A percentile compares a stretch with the other conserved stretches of the same genome.
Conservation (phyloP, 2,888 invertebrate species). For the Drosophila eohydei region DNA sequence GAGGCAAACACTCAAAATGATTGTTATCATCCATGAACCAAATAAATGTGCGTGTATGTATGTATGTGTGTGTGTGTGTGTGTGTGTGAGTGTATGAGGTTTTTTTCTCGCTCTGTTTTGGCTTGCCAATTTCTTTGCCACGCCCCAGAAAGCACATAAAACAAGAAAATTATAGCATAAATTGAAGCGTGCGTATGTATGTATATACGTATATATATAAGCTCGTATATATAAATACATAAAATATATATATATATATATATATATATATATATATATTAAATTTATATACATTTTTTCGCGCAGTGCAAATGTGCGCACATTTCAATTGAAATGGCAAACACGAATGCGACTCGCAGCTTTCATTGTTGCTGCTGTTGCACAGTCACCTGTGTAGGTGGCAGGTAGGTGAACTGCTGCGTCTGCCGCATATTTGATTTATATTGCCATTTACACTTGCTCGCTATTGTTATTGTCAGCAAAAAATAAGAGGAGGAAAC, state of each 20-base stretch:
- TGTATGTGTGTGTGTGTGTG: slow-evolving; percentile 18
- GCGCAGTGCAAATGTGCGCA: slow-evolving; percentile 69
- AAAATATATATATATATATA: slow-evolving; percentile 1
- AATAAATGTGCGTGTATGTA: slow-evolving; percentile 39
- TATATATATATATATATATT: background rate
- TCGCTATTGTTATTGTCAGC: slow-evolving; percentile 60
- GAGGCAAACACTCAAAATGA: slow-evolving; percentile 77
- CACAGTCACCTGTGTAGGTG: slow-evolving; percentile 43
- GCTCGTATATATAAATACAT: background rate
- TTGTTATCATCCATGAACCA: slow-evolving; percentile 62
- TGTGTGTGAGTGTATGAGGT: slow-evolving; percentile 24
- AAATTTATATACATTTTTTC: slow-evolving; percentile 18
- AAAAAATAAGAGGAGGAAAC: slow-evolving; percentile 14
- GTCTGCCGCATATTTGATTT: slow-evolving; percentile 73
- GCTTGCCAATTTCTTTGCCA: slow-evolving; percentile 63
- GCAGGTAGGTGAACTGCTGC: slow-evolving; percentile 53
- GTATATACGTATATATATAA: background rate
- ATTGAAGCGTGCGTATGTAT: slow-evolving; percentile 45
- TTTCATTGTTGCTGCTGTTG: slow-evolving; percentile 26
- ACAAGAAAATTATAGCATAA: slow-evolving; percentile 68
- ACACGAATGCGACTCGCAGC: slow-evolving; percentile 67
- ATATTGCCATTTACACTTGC: slow-evolving; percentile 71
- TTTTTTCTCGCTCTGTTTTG: slow-evolving; percentile 9
- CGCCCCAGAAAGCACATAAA: slow-evolving; percentile 69
- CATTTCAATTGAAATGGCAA: slow-evolving; percentile 79